Conservation (phyloP, 2,888 invertebrate genomes). For the Acronicta aceris region DNA sequence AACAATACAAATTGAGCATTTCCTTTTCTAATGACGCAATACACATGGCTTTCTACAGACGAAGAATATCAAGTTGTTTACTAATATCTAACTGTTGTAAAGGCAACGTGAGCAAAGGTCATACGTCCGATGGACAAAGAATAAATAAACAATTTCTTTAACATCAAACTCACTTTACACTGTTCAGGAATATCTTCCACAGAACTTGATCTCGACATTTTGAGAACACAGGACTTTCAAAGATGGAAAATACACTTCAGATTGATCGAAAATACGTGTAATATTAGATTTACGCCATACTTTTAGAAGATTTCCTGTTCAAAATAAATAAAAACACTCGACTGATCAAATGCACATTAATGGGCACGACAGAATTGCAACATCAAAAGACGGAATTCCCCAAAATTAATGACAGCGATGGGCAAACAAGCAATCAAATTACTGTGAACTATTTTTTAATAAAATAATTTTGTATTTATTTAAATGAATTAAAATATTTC, state of each 20-base stretch:
- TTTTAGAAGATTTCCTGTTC: slow-evolving; percentile 61
- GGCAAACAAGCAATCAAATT: neutral
- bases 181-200: slow-evolving; percentile 84
- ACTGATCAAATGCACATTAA: slow-evolving; percentile 21
- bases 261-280: slow-evolving; percentile 26
- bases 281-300: slow-evolving; percentile 63
- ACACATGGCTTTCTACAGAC: slow-evolving; percentile 23
- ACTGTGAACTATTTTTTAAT: no score
- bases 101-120: slow-evolving; percentile 64
- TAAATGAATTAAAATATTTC: no score
- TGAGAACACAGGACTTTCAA: slow-evolving; percentile 36
- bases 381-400: neutral
- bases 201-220: slow-evolving; percentile 81
- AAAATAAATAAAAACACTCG: slow-evolving; percentile 62
- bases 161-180: slow-evolving; percentile 72
- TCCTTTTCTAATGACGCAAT: slow-evolving; percentile 49
- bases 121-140: slow-evolving; percentile 57
- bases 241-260: slow-evolving; percentile 17
- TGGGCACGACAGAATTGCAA: slow-evolving; percentile 27
- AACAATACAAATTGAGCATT: slow-evolving; percentile 12
- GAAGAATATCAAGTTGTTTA: slow-evolving; percentile 48
- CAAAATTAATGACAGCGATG: neutral
- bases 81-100: slow-evolving; percentile 31
- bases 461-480: no score
- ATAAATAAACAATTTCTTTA: slow-evolving; percentile 57